Percentiles rank a stretch among this genome's conserved stretches.
Conservation (phyloP, 2,113 vertebrate genomes). For the Mustela lutreola region DNA sequence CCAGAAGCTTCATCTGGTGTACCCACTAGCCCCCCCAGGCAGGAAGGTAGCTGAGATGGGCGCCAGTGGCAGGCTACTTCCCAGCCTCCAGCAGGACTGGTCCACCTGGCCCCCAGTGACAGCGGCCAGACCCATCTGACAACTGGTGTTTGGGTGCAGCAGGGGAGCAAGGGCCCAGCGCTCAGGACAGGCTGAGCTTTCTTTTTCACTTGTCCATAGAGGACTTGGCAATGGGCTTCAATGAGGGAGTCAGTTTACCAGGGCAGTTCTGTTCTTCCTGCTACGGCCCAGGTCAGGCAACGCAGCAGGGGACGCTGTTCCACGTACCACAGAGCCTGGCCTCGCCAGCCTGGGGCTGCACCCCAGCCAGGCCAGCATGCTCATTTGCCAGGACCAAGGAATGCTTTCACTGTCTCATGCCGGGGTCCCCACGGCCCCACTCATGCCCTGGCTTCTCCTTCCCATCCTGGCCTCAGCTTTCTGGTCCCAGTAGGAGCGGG, state of each 20-base stretch:
- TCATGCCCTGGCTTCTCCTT: neutral
- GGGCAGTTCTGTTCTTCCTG: neutral
- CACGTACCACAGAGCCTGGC: fast-evolving
- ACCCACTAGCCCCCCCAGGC: no score
- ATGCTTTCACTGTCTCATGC: neutral
- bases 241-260: fast-evolving
- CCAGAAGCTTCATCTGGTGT: neutral
- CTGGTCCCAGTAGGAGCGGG: fast-evolving
- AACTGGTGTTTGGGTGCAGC: fast-evolving
- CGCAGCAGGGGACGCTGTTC: fast-evolving
- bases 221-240: neutral
- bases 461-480: neutral
- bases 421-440: neutral
- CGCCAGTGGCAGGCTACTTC: neutral
- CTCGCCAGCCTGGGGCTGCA: neutral
- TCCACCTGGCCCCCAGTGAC: fast-evolving
- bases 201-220: fast-evolving
- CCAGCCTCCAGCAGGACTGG: neutral
- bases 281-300: neutral
- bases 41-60: neutral
- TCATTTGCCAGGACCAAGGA: fast-evolving
- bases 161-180: neutral
- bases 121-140: neutral
- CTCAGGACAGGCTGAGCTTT: fast-evolving
- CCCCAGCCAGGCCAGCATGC: fast-evolving